These are phyloP conservation scores for Napeogenes inachia DNA, from an alignment of 2,888 invertebrate genomes.

Conservation along the genomic window DNA sequence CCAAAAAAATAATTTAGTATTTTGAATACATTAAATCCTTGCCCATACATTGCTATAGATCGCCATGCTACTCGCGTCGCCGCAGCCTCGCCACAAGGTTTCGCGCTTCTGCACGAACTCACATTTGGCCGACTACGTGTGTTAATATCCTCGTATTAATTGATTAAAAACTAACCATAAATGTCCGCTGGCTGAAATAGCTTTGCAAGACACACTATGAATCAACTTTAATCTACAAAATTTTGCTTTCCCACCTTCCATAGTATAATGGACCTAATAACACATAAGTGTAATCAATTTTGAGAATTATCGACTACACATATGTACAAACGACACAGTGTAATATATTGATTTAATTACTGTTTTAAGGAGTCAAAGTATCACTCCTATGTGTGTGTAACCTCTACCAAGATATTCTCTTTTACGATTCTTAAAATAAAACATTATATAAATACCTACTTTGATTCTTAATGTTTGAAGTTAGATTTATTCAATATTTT, in stretches of 20 bases:
- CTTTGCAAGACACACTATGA: neutral
- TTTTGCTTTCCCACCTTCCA: neutral
- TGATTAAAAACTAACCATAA: neutral
- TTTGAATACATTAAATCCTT: neutral
- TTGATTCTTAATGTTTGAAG: no score
- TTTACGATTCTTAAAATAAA: no score
- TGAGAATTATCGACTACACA: no score
- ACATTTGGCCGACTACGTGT: neutral
- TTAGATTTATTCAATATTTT: no score
- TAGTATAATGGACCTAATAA: no score
- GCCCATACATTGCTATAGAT: slow-evolving; percentile 35
- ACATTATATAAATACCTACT: no score
- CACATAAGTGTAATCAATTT: no score
- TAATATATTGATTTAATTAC: no score
- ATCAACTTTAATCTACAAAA: neutral
- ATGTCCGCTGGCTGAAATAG: neutral
- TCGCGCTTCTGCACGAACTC: slow-evolving; percentile 31
- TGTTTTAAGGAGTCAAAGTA: no score
- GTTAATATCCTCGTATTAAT: neutral
- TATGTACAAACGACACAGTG: no score
- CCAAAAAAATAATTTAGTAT: neutral
- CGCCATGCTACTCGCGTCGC: slow-evolving; percentile 51
- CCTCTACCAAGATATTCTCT: no score
- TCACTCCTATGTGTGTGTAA: no score
- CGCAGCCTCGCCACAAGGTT: slow-evolving; percentile 70